Percentiles rank a stretch among this genome's conserved stretches.
Evolutionary conservation across 1,140 invertebrate species (phyloP).

Genomic region (Meloidogyne floridensis): DNA sequence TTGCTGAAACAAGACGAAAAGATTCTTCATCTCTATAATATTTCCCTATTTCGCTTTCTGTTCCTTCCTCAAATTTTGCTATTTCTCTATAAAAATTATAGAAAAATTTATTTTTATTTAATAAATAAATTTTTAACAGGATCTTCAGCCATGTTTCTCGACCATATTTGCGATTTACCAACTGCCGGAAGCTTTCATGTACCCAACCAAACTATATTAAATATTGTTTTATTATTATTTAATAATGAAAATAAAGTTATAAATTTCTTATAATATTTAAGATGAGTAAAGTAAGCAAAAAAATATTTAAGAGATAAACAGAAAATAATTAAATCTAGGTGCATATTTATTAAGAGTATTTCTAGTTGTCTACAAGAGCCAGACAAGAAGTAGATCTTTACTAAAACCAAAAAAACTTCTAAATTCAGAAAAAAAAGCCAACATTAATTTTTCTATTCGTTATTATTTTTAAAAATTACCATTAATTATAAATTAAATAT

Average conservation of each 20-base stretch:
- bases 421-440: too few relatives aligned
- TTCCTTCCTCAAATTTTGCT: constrained; percentile 63
- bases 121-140: constrained; percentile 45
- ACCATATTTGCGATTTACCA: constrained; percentile 64
- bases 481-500: too few relatives aligned
- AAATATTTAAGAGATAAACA: too few relatives aligned
- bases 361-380: too few relatives aligned
- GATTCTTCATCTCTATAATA: constrained; percentile 63
- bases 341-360: too few relatives aligned
- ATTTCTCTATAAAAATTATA: constrained; percentile 56
- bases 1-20: constrained; percentile 57
- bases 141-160: constrained; percentile 62
- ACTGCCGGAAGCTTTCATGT: constrained; percentile 62
- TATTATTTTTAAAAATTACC: too few relatives aligned
- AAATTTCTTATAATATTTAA: too few relatives aligned
- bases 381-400: too few relatives aligned
- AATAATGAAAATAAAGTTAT: background rate
- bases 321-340: too few relatives aligned
- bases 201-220: constrained; percentile 62
- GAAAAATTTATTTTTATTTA: background rate
- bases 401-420: too few relatives aligned
- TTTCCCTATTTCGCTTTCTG: constrained; percentile 61
- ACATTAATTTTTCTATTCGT: too few relatives aligned
- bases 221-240: background rate
- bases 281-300: too few relatives aligned